Conservation (phyloP, 2,797 vertebrate species). For the Octomys mimax region DNA sequence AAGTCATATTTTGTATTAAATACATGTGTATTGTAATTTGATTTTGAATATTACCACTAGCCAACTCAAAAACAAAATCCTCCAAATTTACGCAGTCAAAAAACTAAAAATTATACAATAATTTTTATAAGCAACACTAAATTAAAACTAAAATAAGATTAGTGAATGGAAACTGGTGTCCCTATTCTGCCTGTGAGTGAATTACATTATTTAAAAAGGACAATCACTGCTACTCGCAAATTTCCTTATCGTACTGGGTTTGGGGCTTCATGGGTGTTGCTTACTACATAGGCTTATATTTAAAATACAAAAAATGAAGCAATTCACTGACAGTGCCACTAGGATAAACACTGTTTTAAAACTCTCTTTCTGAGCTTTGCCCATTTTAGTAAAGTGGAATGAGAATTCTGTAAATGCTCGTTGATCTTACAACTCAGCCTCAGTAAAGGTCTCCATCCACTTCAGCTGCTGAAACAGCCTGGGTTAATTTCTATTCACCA, state of each 20-base stretch:
- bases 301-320: conserved; percentile 65
- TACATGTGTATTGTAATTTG: background rate
- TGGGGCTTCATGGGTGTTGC: background rate
- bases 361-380: conserved; percentile 53
- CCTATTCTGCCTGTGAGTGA: background rate
- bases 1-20: conserved; percentile 53
- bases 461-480: conserved; percentile 68
- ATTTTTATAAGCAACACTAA: conserved; percentile 45
- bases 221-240: background rate
- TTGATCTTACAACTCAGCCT: accelerated
- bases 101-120: conserved; percentile 34
- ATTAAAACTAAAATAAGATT: conserved; percentile 51
- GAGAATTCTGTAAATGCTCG: conserved; percentile 56
- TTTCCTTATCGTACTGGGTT: conserved; percentile 49
- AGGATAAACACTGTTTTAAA: conserved; percentile 49
- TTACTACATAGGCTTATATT: conserved; percentile 24
- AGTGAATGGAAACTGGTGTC: background rate
- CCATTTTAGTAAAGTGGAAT: conserved; percentile 23
- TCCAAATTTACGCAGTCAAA: conserved; percentile 31
- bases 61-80: conserved; percentile 47
- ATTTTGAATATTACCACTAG: conserved; percentile 48
- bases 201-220: background rate
- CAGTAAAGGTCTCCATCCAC: conserved; percentile 51
- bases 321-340: background rate
- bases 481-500: conserved; percentile 69